Percentiles rank a stretch among this genome's conserved stretches.
Conservation (phyloP, 2,888 invertebrate genomes). For the Tanytarsus gracilentus region DNA sequence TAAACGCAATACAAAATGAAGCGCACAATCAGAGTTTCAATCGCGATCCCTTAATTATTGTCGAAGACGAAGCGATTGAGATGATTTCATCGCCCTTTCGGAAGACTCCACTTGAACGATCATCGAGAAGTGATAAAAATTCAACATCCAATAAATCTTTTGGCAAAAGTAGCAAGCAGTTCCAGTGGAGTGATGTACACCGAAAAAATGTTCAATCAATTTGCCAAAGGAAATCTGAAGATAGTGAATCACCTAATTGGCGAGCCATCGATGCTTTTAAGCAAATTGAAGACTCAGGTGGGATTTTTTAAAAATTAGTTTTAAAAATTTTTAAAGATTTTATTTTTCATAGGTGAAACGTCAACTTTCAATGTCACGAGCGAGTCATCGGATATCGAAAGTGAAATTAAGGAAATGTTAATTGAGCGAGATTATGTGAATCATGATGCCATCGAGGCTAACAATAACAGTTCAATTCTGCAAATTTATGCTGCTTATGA, state of each 20-base stretch:
- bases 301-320: no score
- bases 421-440: constrained; percentile 1
- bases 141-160: constrained; percentile 5
- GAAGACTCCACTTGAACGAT: constrained; percentile 30
- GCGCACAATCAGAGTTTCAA: constrained; percentile 39
- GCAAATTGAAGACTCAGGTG: constrained; percentile 17
- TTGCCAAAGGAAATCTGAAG: constrained; percentile 50
- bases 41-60: constrained; percentile 34
- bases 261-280: constrained; percentile 25
- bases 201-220: constrained; percentile 48
- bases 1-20: constrained; percentile 46
- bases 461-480: constrained; percentile 38
- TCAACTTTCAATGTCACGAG: neutral
- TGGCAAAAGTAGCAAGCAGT: constrained; percentile 7
- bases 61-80: constrained; percentile 32
- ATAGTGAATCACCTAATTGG: constrained; percentile 48
- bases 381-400: constrained; percentile 15
- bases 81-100: constrained; percentile 31
- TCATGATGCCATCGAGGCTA: neutral
- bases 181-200: constrained; percentile 23
- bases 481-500: constrained; percentile 95
- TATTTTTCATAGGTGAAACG: no score
- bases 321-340: no score
- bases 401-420: constrained; percentile 33
- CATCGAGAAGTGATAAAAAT: constrained; percentile 15